These are phyloP conservation scores for Blastobasis adustella DNA, from an alignment of 2,888 invertebrate species.

Conservation along the genomic window DNA sequence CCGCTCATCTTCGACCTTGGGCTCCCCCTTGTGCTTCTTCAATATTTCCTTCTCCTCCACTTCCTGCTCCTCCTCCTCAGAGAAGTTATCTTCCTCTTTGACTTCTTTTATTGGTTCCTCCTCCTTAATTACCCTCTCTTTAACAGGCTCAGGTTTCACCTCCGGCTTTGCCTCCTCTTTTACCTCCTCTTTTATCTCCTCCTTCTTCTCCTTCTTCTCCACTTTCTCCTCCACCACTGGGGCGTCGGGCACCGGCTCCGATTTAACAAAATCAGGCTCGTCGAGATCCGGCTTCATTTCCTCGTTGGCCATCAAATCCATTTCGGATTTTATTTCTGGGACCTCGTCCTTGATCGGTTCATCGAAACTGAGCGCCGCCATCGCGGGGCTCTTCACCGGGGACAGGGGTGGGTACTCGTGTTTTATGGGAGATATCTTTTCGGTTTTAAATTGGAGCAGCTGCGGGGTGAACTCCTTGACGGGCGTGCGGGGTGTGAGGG, in stretches of 20 bases:
- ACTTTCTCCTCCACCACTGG: slow-evolving; percentile 24
- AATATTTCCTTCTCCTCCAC: slow-evolving; percentile 22
- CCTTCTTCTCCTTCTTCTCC: slow-evolving; percentile 15
- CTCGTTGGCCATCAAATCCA: slow-evolving; percentile 60
- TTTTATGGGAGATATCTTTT: slow-evolving; percentile 58
- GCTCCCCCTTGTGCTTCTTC: slow-evolving; percentile 14
- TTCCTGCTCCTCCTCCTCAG: slow-evolving; percentile 31
- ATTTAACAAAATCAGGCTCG: slow-evolving; percentile 50
- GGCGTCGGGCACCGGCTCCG: slow-evolving; percentile 21
- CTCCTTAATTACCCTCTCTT: slow-evolving; percentile 14
- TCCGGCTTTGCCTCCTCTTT: slow-evolving; percentile 12
- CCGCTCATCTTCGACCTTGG: slow-evolving; percentile 29
- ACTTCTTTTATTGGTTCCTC: slow-evolving; percentile 21
- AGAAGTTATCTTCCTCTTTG: slow-evolving; percentile 18
- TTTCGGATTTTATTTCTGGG: slow-evolving; percentile 45
- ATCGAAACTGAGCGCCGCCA: slow-evolving; percentile 45
- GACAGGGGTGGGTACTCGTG: slow-evolving; percentile 52
- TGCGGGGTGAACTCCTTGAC: slow-evolving; percentile 38
- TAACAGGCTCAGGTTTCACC: slow-evolving; percentile 8
- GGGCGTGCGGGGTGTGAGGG: slow-evolving; percentile 42
- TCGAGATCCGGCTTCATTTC: slow-evolving; percentile 61
- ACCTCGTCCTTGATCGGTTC: slow-evolving; percentile 45
- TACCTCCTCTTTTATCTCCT: slow-evolving; percentile 16
- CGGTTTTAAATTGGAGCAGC: slow-evolving; percentile 35
- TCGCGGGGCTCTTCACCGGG: slow-evolving; percentile 37